These are phyloP conservation scores for Sebastes diaconus DNA, from an alignment of 2,797 vertebrate genomes.

Conservation along the genomic window DNA sequence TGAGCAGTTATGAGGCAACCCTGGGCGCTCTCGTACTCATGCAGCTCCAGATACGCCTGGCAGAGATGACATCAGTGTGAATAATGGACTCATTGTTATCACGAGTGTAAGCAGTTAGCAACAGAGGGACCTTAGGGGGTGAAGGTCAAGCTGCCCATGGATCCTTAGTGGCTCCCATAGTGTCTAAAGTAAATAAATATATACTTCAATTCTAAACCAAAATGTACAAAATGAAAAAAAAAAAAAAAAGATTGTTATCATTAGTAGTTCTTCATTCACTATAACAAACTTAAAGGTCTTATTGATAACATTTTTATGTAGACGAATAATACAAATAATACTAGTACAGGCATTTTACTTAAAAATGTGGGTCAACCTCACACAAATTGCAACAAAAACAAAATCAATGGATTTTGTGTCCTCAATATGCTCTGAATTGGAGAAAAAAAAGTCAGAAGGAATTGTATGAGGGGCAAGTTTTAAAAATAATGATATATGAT, in stretches of 20 bases:
- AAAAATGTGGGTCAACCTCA: too few species aligned
- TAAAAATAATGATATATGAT: too few species aligned
- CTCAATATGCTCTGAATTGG: too few species aligned
- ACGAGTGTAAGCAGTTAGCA: neutral
- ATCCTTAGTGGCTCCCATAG: neutral
- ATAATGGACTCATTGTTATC: neutral
- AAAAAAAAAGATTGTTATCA: accelerated
- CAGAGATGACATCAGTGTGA: constrained; percentile 2
- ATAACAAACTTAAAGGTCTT: neutral
- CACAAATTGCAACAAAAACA: too few species aligned
- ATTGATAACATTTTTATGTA: too few species aligned
- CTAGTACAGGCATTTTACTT: too few species aligned
- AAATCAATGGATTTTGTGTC: too few species aligned
- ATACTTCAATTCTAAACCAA: neutral
- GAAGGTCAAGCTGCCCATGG: neutral
- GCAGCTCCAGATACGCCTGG: constrained; percentile 89
- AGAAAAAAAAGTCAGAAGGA: too few species aligned
- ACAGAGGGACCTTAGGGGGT: neutral
- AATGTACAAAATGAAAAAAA: neutral
- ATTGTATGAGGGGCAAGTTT: too few species aligned
- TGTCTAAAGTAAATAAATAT: neutral
- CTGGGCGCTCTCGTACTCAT: constrained; percentile 86
- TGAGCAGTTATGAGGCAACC: constrained; percentile 88
- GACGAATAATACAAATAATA: neutral
- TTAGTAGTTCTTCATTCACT: neutral